Evolutionary conservation across 2,888 invertebrate genomes (phyloP).

Genomic region (Dasypolia templi): DNA sequence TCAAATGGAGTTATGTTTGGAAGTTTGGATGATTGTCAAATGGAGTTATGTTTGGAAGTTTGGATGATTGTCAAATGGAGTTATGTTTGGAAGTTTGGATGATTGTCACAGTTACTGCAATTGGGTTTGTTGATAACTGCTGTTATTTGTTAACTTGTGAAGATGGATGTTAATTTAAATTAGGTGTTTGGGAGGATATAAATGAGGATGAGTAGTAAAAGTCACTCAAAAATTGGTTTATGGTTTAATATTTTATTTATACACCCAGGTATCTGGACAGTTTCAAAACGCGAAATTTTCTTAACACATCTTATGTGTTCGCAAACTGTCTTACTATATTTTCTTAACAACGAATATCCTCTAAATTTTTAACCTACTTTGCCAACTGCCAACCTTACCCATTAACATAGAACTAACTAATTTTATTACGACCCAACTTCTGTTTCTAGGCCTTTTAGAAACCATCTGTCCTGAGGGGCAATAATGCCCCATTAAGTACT

Average conservation of each 20-base stretch:
- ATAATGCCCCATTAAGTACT: conserved; percentile 67
- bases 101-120: conserved; percentile 50
- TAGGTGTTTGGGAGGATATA: background rate
- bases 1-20: conserved; percentile 75
- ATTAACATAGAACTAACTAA: conserved; percentile 55
- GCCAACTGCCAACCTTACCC: conserved; percentile 18
- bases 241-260: background rate
- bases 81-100: conserved; percentile 67
- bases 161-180: conserved; percentile 34
- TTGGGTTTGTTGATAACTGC: conserved; percentile 52
- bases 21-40: conserved; percentile 69
- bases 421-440: conserved; percentile 61
- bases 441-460: conserved; percentile 65
- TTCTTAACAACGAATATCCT: background rate
- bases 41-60: conserved; percentile 73
- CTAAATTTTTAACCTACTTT: conserved; percentile 44
- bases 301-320: background rate
- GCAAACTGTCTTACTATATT: background rate
- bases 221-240: too few species aligned
- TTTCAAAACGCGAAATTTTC: background rate
- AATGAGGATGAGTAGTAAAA: background rate
- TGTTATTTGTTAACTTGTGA: conserved; percentile 22
- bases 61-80: conserved; percentile 74
- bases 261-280: background rate
- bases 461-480: conserved; percentile 66